Percentiles rank a stretch among this genome's conserved stretches.
These are phyloP conservation scores for Apostichopus californicus DNA, from an alignment of 35 echinoderm and acorn worm species.

Conservation along the genomic window DNA sequence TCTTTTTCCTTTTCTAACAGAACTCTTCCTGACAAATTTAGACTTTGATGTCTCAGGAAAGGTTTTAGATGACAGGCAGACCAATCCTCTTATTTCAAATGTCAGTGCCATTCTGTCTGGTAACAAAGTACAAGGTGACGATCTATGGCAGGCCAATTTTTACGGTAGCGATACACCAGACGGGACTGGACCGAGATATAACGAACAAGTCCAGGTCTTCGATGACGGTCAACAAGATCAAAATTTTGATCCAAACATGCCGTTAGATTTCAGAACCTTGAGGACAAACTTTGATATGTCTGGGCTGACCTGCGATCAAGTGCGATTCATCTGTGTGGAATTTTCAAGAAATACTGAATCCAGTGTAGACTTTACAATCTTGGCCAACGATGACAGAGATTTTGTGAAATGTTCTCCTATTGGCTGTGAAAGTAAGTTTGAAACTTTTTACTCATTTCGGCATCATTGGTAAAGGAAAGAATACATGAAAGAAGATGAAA, in stretches of 20 bases:
- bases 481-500: too few relatives aligned
- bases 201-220: slow-evolving; percentile 63
- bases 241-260: slow-evolving; percentile 50
- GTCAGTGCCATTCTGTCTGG: slow-evolving; percentile 54
- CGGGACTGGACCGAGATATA: slow-evolving; percentile 58
- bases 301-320: slow-evolving; percentile 67
- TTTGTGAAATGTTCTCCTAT: slow-evolving; percentile 71
- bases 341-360: slow-evolving; percentile 60
- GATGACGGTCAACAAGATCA: slow-evolving; percentile 74
- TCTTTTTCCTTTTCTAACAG: slow-evolving; percentile 5
- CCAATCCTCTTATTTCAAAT: slow-evolving; percentile 57
- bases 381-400: slow-evolving; percentile 61
- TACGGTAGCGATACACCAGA: slow-evolving; percentile 58
- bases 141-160: slow-evolving; percentile 75
- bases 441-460: too few relatives aligned
- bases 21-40: slow-evolving; percentile 35
- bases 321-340: slow-evolving; percentile 77
- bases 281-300: slow-evolving; percentile 89
- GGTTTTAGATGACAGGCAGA: slow-evolving; percentile 34
- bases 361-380: slow-evolving; percentile 60
- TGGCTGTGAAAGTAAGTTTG: slow-evolving; percentile 78
- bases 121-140: slow-evolving; percentile 69
- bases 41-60: slow-evolving; percentile 58
- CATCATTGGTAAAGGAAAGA: too few relatives aligned
- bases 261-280: slow-evolving; percentile 63